Evolutionary conservation across 1,140 invertebrate genomes (phyloP).

Genomic region (Glomeris maerens): DNA sequence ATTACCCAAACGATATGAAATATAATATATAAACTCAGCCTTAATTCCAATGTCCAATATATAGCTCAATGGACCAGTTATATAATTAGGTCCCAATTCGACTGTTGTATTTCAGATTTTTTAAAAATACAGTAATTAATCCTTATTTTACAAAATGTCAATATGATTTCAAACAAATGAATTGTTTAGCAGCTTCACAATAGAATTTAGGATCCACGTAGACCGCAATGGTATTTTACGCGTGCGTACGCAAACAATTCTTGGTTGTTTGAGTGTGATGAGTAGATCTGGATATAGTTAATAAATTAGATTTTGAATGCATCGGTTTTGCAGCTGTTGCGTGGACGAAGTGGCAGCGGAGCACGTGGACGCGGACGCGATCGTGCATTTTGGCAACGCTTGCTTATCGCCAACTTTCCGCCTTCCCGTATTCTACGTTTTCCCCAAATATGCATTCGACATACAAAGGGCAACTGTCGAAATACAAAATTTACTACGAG

Average conservation of each 20-base stretch:
- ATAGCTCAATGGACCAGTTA: background rate
- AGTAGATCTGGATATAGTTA: slow-evolving; percentile 1
- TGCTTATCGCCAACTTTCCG: slow-evolving; percentile 52
- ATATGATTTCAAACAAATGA: background rate
- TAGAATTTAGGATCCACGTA: too few relatives aligned
- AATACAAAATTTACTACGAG: slow-evolving; percentile 5
- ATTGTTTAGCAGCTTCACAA: background rate
- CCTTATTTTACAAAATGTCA: slow-evolving; percentile 5
- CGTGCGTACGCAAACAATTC: background rate
- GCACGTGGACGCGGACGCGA: slow-evolving; percentile 58
- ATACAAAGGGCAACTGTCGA: slow-evolving; percentile 12
- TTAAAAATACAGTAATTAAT: slow-evolving; percentile 5
- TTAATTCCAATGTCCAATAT: too few relatives aligned
- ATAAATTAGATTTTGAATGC: background rate
- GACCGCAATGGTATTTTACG: slow-evolving; percentile 6
- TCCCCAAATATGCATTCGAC: slow-evolving; percentile 28
- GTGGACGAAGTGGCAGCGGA: slow-evolving; percentile 80
- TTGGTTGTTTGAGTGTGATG: slow-evolving; percentile 3
- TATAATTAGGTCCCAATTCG: background rate
- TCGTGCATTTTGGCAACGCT: slow-evolving; percentile 80
- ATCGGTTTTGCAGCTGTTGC: slow-evolving; percentile 58
- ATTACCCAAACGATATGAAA: too few relatives aligned
- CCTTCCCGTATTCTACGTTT: slow-evolving; percentile 54
- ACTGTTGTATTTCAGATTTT: background rate
- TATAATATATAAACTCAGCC: too few relatives aligned